A percentile compares a stretch with the other conserved stretches of the same genome.
These are phyloP conservation scores for Operophtera brumata DNA, from an alignment of 2,888 invertebrate species.

Conservation along the genomic window DNA sequence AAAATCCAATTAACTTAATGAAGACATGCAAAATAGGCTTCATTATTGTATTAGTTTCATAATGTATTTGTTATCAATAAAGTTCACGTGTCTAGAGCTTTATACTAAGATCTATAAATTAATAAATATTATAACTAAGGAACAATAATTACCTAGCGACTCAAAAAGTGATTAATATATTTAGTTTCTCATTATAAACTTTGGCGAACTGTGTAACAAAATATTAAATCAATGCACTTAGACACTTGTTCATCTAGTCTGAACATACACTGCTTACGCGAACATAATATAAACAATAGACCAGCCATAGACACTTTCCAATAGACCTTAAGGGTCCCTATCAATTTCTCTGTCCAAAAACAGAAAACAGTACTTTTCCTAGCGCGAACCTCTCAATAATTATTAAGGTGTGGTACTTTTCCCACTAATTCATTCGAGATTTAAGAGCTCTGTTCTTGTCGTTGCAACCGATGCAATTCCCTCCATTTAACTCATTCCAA, in stretches of 20 bases:
- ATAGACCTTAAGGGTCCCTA: too few relatives aligned
- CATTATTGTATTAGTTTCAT: constrained; percentile 73
- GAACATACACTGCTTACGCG: constrained; percentile 27
- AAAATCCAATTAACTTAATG: constrained; percentile 62
- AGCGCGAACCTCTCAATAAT: too few relatives aligned
- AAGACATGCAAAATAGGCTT: constrained; percentile 75
- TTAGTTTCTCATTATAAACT: constrained; percentile 68
- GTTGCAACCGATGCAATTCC: too few relatives aligned
- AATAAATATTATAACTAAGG: constrained; percentile 48
- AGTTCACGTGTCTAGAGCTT: constrained; percentile 44
- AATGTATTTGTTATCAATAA: constrained; percentile 54
- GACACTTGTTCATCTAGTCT: constrained; percentile 33
- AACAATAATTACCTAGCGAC: constrained; percentile 64
- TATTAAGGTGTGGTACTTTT: too few relatives aligned
- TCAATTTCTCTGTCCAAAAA: too few relatives aligned
- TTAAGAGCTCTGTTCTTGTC: too few relatives aligned
- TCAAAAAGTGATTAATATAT: constrained; percentile 67
- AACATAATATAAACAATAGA: constrained; percentile 11
- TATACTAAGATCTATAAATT: constrained; percentile 44
- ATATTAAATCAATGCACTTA: constrained; percentile 44
- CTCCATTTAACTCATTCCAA: too few relatives aligned
- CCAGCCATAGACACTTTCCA: constrained; percentile 28
- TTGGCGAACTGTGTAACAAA: constrained; percentile 76
- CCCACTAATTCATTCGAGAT: too few relatives aligned
- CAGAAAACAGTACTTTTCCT: too few relatives aligned